phyloP scores from a whole-genome alignment of 2,888 invertebrate genomes.

The Toxonevra muliebris region DNA sequence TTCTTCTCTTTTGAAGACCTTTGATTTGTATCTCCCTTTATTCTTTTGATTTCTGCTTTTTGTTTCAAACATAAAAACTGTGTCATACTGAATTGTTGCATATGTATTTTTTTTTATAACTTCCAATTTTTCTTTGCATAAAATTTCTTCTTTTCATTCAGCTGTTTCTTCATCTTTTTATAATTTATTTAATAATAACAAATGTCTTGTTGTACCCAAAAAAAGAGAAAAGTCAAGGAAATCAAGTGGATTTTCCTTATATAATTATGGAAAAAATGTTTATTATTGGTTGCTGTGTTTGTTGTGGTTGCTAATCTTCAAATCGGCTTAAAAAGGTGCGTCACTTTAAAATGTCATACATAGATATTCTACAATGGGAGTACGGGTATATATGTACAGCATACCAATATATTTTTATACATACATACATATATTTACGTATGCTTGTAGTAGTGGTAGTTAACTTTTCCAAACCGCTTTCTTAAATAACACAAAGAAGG shows the following conservation, averaged over 20 bases:
- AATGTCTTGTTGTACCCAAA: not conserved
- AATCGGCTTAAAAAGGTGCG: constrained; percentile 1
- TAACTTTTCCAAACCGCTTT: too few relatives aligned
- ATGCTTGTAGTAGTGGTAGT: not conserved
- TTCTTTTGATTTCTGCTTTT: not conserved
- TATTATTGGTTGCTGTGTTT: too few relatives aligned
- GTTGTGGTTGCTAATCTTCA: not conserved
- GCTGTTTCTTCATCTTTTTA: not conserved
- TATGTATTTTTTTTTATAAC: not conserved
- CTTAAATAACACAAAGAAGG: not conserved
- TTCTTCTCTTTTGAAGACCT: too few relatives aligned
- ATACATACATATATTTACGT: constrained; percentile 1
- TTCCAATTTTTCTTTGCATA: not conserved
- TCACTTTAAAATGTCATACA: too few relatives aligned
- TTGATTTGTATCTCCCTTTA: too few relatives aligned
- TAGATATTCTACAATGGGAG: too few relatives aligned
- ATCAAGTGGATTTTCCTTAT: constrained; percentile 14
- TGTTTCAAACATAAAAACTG: not conserved
- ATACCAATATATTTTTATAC: not conserved
- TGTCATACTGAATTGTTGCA: not conserved
- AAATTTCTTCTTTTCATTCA: not conserved
- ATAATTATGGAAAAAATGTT: not conserved
- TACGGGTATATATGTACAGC: not conserved
- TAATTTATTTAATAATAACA: too few relatives aligned
- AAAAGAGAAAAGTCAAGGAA: constrained; percentile 1